phyloP scores from a whole-genome alignment of 2,888 invertebrate species.

The Malthinus seriepunctatus region DNA sequence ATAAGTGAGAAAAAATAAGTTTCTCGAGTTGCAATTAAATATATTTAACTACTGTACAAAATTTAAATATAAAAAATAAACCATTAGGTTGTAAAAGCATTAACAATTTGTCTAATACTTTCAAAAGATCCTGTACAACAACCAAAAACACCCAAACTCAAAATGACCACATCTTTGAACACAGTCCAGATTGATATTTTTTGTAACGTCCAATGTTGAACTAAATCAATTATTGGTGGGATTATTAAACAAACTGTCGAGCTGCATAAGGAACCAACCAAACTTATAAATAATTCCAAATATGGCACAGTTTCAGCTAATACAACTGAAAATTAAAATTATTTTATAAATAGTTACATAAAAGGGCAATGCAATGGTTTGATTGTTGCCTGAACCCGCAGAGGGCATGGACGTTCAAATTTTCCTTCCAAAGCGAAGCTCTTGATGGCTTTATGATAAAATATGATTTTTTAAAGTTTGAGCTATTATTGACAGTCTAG shows the following conservation, averaged over 20 bases:
- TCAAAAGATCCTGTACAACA: conserved; percentile 77
- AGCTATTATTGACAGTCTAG: no score
- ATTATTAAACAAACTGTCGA: conserved; percentile 85
- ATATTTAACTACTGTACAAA: neutral
- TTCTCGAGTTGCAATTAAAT: neutral
- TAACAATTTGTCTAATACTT: conserved; percentile 66
- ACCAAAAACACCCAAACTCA: conserved; percentile 69
- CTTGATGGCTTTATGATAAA: no score
- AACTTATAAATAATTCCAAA: conserved; percentile 83
- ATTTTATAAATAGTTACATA: no score
- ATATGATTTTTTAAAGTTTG: no score
- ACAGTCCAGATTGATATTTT: conserved; percentile 56
- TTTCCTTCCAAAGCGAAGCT: no score
- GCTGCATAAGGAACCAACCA: conserved; percentile 89
- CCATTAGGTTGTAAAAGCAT: conserved; percentile 52
- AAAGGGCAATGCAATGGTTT: no score
- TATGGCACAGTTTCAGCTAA: conserved; percentile 86
- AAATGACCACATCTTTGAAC: conserved; percentile 66
- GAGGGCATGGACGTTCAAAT: no score
- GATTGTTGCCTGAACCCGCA: no score
- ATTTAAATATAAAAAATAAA: neutral
- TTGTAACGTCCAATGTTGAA: conserved; percentile 65
- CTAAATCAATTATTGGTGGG: conserved; percentile 84
- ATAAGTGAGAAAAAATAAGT: neutral
- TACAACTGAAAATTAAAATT: conserved; percentile 68